A percentile compares a stretch with the other conserved stretches of the same genome.
phyloP scores from a whole-genome alignment of 2,797 vertebrate species.

The Sebastes elongatus region DNA sequence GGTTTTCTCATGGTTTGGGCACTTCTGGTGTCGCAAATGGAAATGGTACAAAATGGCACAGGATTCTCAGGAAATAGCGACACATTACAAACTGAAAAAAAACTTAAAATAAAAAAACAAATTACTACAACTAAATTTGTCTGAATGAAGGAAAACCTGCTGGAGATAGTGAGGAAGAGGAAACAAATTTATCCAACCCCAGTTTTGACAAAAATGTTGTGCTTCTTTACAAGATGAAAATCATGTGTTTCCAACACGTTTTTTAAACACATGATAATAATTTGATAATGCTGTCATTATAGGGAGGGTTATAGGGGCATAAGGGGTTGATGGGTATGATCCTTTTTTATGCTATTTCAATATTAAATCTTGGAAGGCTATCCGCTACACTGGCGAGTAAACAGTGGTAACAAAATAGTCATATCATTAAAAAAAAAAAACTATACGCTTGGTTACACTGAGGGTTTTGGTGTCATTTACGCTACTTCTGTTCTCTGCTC shows the following conservation, averaged over 20 bases:
- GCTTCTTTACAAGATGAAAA: neutral
- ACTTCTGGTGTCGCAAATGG: neutral
- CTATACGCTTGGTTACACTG: no score
- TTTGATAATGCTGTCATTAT: neutral
- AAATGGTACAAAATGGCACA: neutral
- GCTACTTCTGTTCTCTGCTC: no score
- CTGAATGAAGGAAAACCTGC: neutral
- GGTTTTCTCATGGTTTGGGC: constrained; percentile 19
- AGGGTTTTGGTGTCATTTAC: no score
- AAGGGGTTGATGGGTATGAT: neutral
- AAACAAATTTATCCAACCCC: neutral
- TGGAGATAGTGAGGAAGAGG: neutral
- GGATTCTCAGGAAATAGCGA: neutral
- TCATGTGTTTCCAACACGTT: neutral
- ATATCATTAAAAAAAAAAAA: no score
- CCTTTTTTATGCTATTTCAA: neutral
- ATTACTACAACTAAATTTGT: neutral
- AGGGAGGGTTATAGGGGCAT: neutral
- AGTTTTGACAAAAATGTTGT: neutral
- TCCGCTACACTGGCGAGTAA: no score
- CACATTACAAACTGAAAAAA: neutral
- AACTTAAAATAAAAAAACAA: neutral
- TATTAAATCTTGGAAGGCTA: neutral
- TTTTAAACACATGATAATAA: neutral
- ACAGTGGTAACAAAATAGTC: no score